Percentiles rank a stretch among this genome's conserved stretches.
phyloP scores from a whole-genome alignment of 2,113 vertebrate genomes.

The Archocentrus centrarchus region DNA sequence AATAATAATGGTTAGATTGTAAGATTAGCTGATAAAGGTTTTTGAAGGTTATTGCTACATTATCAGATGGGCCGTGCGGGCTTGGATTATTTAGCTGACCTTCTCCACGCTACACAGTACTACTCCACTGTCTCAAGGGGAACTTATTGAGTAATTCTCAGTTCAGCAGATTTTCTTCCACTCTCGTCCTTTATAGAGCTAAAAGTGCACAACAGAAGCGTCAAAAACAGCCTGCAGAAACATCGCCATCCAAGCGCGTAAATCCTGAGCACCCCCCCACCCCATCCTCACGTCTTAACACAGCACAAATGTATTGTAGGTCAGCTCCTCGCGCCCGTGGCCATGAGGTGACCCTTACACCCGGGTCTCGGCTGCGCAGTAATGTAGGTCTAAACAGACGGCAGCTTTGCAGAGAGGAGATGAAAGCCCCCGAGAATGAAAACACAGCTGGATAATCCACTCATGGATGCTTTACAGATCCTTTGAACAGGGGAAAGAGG shows the following conservation, averaged over 20 bases:
- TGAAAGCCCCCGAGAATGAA: slow-evolving; percentile 59
- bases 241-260: slow-evolving; percentile 1
- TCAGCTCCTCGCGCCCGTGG: slow-evolving; percentile 42
- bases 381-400: slow-evolving; percentile 41
- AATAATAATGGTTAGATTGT: background rate
- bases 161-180: background rate
- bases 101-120: background rate
- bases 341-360: slow-evolving; percentile 45
- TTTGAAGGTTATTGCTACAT: too few species aligned
- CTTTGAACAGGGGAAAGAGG: slow-evolving; percentile 17
- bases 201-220: background rate
- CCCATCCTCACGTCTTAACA: background rate
- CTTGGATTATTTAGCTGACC: background rate
- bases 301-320: slow-evolving; percentile 21
- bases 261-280: slow-evolving; percentile 27
- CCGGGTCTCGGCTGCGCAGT: slow-evolving; percentile 12
- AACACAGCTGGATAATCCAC: slow-evolving; percentile 64
- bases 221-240: slow-evolving; percentile 9
- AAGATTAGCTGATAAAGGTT: background rate
- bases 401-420: slow-evolving; percentile 21
- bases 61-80: background rate
- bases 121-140: background rate
- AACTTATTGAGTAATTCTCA: background rate
- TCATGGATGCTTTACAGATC: slow-evolving; percentile 34
- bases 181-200: background rate